These are phyloP conservation scores for Gorsachius magnificus DNA, from an alignment of 2,797 vertebrate genomes.

Conservation along the genomic window DNA sequence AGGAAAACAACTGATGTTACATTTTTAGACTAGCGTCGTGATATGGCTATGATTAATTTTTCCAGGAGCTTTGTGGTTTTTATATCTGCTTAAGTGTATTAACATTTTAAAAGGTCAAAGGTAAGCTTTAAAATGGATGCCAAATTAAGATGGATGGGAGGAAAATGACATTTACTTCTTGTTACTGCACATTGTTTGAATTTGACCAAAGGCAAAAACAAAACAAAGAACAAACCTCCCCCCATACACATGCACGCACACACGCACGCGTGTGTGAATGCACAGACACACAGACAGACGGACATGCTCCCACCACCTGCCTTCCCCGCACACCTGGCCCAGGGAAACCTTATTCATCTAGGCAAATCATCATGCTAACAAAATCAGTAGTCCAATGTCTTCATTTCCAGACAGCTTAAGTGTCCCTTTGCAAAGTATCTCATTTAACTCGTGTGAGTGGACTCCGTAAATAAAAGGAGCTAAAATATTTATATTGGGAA, in stretches of 20 bases:
- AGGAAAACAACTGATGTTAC: conserved; percentile 27
- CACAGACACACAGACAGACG: neutral
- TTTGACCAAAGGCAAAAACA: conserved; percentile 74
- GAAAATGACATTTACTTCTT: conserved; percentile 69
- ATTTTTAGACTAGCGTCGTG: conserved; percentile 12
- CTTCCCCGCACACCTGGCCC: neutral
- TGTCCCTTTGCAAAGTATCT: neutral
- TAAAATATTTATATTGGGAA: conserved; percentile 47
- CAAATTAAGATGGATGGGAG: conserved; percentile 64
- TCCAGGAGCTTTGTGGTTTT: conserved; percentile 52
- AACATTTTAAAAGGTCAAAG: conserved; percentile 70
- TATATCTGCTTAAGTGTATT: conserved; percentile 65
- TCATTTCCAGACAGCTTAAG: neutral
- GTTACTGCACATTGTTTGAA: conserved; percentile 61
- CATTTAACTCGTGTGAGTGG: neutral
- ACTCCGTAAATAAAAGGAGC: conserved; percentile 31
- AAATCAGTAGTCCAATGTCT: neutral
- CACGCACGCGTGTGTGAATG: neutral
- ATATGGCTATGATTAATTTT: conserved; percentile 44
- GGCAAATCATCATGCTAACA: neutral
- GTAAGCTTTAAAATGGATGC: conserved; percentile 66
- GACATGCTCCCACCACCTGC: neutral
- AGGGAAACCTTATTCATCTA: neutral
- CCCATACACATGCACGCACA: neutral
- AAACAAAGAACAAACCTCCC: conserved; percentile 33